phyloP scores from a whole-genome alignment of 1,140 invertebrate species.

The Vollenhovia emeryi region DNA sequence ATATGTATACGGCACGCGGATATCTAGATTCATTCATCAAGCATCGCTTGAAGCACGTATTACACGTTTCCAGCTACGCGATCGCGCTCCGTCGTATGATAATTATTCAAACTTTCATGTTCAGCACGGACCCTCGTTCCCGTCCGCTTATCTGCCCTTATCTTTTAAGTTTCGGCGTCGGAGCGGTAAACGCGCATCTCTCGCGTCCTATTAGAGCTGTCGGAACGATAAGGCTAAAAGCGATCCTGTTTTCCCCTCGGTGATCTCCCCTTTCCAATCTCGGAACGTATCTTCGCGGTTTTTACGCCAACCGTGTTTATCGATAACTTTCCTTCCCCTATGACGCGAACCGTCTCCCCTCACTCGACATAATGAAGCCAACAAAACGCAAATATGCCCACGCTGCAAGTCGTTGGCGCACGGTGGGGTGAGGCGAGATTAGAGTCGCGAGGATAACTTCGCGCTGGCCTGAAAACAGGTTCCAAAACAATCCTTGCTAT shows the following conservation, averaged over 20 bases:
- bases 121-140: constrained; percentile 28
- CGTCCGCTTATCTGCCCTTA: constrained; percentile 54
- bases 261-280: constrained; percentile 47
- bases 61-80: constrained; percentile 11
- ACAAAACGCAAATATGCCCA: constrained; percentile 13
- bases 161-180: constrained; percentile 51
- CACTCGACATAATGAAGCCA: not conserved
- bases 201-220: constrained; percentile 65
- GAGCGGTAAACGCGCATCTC: constrained; percentile 66
- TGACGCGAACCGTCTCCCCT: not conserved
- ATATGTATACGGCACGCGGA: not conserved
- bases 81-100: constrained; percentile 30
- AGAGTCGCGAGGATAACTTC: not conserved
- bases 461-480: not conserved
- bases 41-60: not conserved
- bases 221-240: constrained; percentile 72
- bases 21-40: constrained; percentile 55
- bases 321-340: constrained; percentile 15
- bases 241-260: constrained; percentile 61
- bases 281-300: constrained; percentile 59
- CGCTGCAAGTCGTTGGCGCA: not conserved
- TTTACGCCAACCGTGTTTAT: constrained; percentile 37
- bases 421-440: constrained; percentile 7
- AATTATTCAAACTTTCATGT: constrained; percentile 69
- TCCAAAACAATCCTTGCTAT: not conserved